These are phyloP conservation scores for Mantis religiosa DNA, from an alignment of 2,888 invertebrate genomes.

Conservation along the genomic window DNA sequence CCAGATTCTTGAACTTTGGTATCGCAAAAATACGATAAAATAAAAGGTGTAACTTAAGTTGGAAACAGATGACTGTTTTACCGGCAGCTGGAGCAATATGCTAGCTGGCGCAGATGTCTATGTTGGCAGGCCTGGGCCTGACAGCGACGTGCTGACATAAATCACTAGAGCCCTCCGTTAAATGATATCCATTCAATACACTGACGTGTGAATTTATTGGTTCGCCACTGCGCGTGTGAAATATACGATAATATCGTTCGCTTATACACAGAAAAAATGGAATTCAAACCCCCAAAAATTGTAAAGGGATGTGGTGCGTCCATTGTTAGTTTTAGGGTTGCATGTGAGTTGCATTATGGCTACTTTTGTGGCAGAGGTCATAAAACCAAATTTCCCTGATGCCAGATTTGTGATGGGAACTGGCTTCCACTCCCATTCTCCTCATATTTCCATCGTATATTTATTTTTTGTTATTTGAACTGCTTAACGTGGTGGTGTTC, in stretches of 20 bases:
- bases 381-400: neutral
- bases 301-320: neutral
- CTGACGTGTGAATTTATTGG: conserved; percentile 30
- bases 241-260: neutral
- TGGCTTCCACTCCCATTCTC: neutral
- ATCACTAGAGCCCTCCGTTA: conserved; percentile 17
- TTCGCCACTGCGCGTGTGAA: neutral
- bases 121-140: neutral
- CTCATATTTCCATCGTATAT: neutral
- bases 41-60: neutral
- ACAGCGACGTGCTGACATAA: neutral
- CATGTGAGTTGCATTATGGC: neutral
- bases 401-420: neutral
- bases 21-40: too few relatives aligned
- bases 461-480: neutral
- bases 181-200: conserved; percentile 24
- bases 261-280: neutral
- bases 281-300: neutral
- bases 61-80: neutral
- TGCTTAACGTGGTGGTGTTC: neutral
- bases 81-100: neutral
- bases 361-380: neutral
- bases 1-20: neutral
- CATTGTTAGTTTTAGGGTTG: neutral
- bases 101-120: neutral